A percentile compares a stretch with the other conserved stretches of the same genome.
Evolutionary conservation across 2,797 vertebrate species (phyloP).

Genomic region (Acanthornis magna): DNA sequence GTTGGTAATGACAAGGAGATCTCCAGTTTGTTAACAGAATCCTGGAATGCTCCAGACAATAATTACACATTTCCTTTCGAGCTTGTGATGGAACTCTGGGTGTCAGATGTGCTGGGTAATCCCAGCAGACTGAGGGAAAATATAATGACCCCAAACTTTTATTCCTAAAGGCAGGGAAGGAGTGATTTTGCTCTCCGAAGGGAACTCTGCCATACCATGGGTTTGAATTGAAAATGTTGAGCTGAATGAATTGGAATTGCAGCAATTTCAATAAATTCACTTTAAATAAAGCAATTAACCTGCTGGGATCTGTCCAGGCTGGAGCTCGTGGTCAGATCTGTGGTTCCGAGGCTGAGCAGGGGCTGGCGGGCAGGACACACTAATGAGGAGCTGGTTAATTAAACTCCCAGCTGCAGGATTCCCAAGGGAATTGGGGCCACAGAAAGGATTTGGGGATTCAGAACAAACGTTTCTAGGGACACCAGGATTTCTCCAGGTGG

Average conservation of each 20-base stretch:
- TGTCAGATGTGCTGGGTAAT: neutral
- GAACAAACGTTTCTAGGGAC: neutral
- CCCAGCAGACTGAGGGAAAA: neutral
- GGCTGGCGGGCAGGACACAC: neutral
- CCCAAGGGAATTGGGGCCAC: neutral
- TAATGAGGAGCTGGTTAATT: neutral
- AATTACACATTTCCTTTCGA: conserved; percentile 33
- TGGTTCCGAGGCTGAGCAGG: neutral
- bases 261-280: neutral
- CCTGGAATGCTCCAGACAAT: conserved; percentile 41
- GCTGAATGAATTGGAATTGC: neutral
- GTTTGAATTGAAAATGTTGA: neutral
- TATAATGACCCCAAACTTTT: neutral
- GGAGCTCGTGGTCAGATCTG: neutral
- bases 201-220: neutral
- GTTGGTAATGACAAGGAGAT: conserved; percentile 47
- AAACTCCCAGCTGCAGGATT: neutral
- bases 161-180: neutral
- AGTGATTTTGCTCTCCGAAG: neutral
- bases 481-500: neutral
- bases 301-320: neutral
- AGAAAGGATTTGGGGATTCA: neutral
- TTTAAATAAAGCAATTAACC: neutral
- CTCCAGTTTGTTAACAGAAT: conserved; percentile 49
- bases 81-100: conserved; percentile 25